Conservation (phyloP, 2,113 vertebrate genomes). For the Thunnus maccoyii region DNA sequence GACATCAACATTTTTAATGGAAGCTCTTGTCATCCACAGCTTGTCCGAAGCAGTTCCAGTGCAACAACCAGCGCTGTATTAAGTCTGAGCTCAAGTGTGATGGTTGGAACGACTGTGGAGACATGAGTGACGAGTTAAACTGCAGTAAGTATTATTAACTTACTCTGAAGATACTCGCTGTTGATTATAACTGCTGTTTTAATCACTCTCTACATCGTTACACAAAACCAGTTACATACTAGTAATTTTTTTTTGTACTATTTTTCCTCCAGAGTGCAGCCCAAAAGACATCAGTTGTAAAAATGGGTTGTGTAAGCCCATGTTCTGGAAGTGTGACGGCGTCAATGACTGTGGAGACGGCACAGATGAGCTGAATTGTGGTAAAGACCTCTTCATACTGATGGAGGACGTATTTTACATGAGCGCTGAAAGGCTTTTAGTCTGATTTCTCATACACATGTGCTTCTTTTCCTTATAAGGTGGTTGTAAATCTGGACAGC, state of each 20-base stretch:
- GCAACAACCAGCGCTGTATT: conserved; percentile 88
- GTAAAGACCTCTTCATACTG: conserved; percentile 78
- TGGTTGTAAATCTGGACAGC: conserved; percentile 72
- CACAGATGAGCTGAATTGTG: conserved; percentile 90
- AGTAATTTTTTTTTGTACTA: not conserved
- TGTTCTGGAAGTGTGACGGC: conserved; percentile 91
- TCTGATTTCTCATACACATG: not conserved
- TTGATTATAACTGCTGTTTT: not conserved
- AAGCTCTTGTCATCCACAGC: conserved; percentile 76
- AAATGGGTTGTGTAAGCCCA: conserved; percentile 90
- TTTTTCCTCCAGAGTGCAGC: conserved; percentile 76
- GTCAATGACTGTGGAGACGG: conserved; percentile 93
- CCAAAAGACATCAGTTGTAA: conserved; percentile 84
- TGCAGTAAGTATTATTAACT: conserved; percentile 87
- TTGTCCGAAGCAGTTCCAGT: conserved; percentile 89
- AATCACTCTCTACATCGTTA: not conserved
- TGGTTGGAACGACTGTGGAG: conserved; percentile 93
- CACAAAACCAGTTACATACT: not conserved
- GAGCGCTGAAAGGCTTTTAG: not conserved
- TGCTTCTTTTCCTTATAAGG: conserved; percentile 55
- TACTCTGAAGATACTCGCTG: not conserved
- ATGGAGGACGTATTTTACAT: not conserved
- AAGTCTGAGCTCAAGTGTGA: conserved; percentile 85
- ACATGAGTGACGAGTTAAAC: conserved; percentile 88
- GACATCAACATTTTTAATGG: not conserved